phyloP scores from a whole-genome alignment of 2,888 invertebrate genomes.

The Thecophora atra region DNA sequence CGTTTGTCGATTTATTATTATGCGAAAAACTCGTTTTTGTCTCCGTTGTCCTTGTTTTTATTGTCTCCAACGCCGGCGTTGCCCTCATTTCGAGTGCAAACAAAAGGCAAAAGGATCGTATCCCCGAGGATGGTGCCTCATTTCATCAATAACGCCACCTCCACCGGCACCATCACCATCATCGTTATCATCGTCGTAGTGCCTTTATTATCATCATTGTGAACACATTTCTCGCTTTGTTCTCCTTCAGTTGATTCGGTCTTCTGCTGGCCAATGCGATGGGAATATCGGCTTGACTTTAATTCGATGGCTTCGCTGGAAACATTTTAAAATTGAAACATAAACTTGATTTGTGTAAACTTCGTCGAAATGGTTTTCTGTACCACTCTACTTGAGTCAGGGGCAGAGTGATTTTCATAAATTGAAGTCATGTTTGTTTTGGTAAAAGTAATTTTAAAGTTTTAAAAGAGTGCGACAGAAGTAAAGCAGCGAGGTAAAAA shows the following conservation, averaged over 20 bases:
- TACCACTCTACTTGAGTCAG: conserved; percentile 34
- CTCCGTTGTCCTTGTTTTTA: background rate
- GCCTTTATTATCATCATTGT: background rate
- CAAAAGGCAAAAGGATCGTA: conserved; percentile 49
- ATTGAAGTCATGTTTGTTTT: too few relatives aligned
- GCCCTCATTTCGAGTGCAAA: conserved; percentile 23
- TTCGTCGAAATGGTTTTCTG: conserved; percentile 42
- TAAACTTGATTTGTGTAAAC: conserved; percentile 60
- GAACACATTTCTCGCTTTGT: background rate
- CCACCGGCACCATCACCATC: background rate
- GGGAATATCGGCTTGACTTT: conserved; percentile 13
- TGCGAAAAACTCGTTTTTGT: conserved; percentile 50
- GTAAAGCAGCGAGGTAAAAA: too few relatives aligned
- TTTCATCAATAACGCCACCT: conserved; percentile 10
- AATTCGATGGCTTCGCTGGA: conserved; percentile 30
- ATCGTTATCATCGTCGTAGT: background rate
- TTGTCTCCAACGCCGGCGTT: background rate
- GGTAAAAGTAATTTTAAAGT: too few relatives aligned
- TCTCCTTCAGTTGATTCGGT: background rate
- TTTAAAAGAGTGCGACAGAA: too few relatives aligned
- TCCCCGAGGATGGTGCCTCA: conserved; percentile 3
- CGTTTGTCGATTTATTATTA: conserved; percentile 63
- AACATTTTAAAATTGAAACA: conserved; percentile 56
- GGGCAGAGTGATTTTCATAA: conserved; percentile 53
- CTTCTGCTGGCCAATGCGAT: conserved; percentile 14